phyloP scores from a whole-genome alignment of 2,797 vertebrate species.

The Anolis apletophallus region DNA sequence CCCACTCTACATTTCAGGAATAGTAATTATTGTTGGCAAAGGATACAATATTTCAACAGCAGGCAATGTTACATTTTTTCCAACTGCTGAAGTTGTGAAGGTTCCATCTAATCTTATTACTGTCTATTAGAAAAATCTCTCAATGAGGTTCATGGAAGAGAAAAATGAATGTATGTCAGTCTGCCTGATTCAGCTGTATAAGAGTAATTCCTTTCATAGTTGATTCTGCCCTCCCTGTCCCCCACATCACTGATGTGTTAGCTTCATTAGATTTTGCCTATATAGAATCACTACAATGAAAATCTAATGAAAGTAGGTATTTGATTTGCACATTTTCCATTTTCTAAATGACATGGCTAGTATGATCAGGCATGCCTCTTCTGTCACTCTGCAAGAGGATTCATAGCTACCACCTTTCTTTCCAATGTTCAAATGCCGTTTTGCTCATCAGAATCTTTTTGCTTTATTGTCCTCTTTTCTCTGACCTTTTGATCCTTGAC shows the following conservation, averaged over 20 bases:
- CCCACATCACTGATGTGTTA: too few species aligned
- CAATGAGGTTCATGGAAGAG: not conserved
- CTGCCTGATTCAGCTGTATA: not conserved
- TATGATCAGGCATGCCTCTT: too few species aligned
- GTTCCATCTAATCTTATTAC: not conserved
- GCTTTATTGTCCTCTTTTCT: too few species aligned
- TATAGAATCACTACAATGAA: not conserved
- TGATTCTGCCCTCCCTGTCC: too few species aligned
- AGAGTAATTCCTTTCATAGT: not conserved
- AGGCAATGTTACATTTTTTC: not conserved
- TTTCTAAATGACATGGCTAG: not conserved
- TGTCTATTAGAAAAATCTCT: not conserved
- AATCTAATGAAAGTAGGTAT: not conserved
- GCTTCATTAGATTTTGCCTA: not conserved
- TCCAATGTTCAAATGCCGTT: too few species aligned
- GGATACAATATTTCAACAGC: not conserved
- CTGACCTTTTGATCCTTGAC: too few species aligned
- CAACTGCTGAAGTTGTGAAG: not conserved
- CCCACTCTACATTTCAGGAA: not conserved
- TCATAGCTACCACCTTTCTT: too few species aligned
- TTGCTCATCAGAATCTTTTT: too few species aligned
- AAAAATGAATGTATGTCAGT: accelerated
- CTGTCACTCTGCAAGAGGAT: too few species aligned
- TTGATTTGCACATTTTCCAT: not conserved
- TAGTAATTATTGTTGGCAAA: not conserved